Evolutionary conservation across 2,797 vertebrate genomes (phyloP), one percentile per base, ranked within the genome.

Genomic region (Staurois parvus): DNA sequence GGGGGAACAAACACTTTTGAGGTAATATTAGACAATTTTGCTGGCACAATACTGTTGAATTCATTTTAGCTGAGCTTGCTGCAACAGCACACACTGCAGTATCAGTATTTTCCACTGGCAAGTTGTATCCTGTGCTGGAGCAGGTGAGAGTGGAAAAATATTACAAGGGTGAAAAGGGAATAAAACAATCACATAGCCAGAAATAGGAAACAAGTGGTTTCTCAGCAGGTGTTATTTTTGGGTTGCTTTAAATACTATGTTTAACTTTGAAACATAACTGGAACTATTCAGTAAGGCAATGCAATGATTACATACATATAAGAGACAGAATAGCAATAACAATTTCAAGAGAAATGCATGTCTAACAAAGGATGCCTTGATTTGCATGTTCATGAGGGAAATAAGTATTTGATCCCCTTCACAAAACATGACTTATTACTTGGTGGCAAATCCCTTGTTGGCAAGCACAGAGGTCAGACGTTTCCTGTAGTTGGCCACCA

Each of bases 111-210:
- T 89, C 88, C 82, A 90, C 79, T 83, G 81, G 77, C 75, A 74
- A 68, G 84, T 82, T 88, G 56, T 89, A 88, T 79, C 72, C 86
- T 89, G 90, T 87, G 87, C 85, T 88, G 66, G 79, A 83, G 72
- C 85, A 89, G 86, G 88, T 69, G 88, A 83, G 76, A 90, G 89
- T 68, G 62, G 76, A 76, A 90, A 90, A 91, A 91, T 88, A 88
- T 79, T 68, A 26, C 91, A 90, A 85, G 88, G 88, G 89, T 86
- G 89, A 30, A 82, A 84, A 83, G 15, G 76, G 29, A 84, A 86
- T 69, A 78, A 90, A 88, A 5, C 6, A 1, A 37, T 37, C 34
- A 37, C 88, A 88, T 88, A n/a, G 69, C 59, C 88, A 77, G 89
- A 88, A 0, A 79, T 80, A 11, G 0, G 48, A 80, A 72, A 66